phyloP scores from a whole-genome alignment of 2,888 invertebrate species.

The Nymphalis c-album region DNA sequence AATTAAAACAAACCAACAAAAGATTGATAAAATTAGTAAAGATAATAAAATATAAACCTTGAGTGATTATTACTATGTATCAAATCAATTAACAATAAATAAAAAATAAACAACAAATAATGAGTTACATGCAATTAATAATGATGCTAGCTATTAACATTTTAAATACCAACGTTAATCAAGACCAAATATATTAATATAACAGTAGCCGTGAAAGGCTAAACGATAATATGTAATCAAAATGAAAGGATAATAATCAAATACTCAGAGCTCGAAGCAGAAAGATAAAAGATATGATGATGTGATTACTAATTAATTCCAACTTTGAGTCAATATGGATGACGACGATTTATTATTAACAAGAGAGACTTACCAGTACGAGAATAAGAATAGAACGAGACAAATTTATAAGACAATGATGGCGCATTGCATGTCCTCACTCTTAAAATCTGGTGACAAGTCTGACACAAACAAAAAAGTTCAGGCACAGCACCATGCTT shows the following conservation, averaged over 20 bases:
- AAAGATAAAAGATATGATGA: not conserved
- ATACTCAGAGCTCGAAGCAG: not conserved
- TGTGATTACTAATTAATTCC: too few relatives aligned
- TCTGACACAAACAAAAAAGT: too few relatives aligned
- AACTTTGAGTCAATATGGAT: too few relatives aligned
- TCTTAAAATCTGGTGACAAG: too few relatives aligned
- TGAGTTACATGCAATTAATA: slow-evolving; percentile 5
- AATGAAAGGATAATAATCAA: not conserved
- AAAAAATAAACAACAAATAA: slow-evolving; percentile 7
- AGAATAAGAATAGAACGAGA: too few relatives aligned
- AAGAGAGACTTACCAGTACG: too few relatives aligned
- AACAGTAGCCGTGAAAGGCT: slow-evolving; percentile 13
- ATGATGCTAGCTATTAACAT: not conserved
- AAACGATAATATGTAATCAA: slow-evolving; percentile 5
- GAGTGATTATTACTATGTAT: not conserved
- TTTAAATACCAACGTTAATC: slow-evolving; percentile 23
- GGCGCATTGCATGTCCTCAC: too few relatives aligned
- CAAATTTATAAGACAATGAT: too few relatives aligned
- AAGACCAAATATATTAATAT: slow-evolving; percentile 18
- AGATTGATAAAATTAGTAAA: too few relatives aligned
- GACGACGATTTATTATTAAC: too few relatives aligned
- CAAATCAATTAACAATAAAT: slow-evolving; percentile 2
- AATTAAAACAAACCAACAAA: too few relatives aligned
- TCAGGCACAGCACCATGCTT: too few relatives aligned
- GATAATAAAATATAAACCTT: not conserved